Base-by-base conservation (phyloP, 2,797 vertebrate genomes). In the Tragopan temminckii region DNA sequence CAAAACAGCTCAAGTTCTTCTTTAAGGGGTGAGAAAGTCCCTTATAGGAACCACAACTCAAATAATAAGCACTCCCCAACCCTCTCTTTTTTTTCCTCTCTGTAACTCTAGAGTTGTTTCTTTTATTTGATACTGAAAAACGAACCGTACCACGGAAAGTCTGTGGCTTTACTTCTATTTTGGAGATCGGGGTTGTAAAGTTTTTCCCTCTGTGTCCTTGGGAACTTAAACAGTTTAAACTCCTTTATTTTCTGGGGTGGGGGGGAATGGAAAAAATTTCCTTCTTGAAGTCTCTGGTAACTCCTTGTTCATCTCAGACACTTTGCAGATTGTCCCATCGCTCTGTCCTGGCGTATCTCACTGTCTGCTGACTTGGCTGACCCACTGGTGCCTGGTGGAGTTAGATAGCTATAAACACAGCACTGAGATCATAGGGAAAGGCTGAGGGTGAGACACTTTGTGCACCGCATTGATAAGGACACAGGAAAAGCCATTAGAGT, bases 401-500 rank as follows among this genome's bases (percentile, higher is more conserved):
- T 72, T 71, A 97, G 97, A 98, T 97, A 97, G 97, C 95, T 48
- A 16, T 85, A 97, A 96, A 97, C 96, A 96, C 78, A 62, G 88
- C 92, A 35, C 85, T 88, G 96, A 98, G 96, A 97, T 97, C 97
- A 92, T 18, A 91, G 96, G 91, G 95, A 57, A 92, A 90, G 90
- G 94, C 96, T 68, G 78, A 74, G 96, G 96, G 95, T 92, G 85
- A 95, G 93, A 90, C 89, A 90, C 97, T 97, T 96, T 97, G 97
- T 98, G 97, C 87, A 38, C 94, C 20, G 86, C 85, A 16, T 95
- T 95, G 97, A 98, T 98, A 98, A 98, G 97, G 96, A 80, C 96
- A 79, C 97, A 97, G 97, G 98, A 98, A 98, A 97, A 97, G 96
- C 97, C 97, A 96, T 97, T 96, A 96, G 89, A 85, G 75, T 33